phyloP scores from a whole-genome alignment of 1,140 invertebrate species.

The Paraescarpia echinospica region DNA sequence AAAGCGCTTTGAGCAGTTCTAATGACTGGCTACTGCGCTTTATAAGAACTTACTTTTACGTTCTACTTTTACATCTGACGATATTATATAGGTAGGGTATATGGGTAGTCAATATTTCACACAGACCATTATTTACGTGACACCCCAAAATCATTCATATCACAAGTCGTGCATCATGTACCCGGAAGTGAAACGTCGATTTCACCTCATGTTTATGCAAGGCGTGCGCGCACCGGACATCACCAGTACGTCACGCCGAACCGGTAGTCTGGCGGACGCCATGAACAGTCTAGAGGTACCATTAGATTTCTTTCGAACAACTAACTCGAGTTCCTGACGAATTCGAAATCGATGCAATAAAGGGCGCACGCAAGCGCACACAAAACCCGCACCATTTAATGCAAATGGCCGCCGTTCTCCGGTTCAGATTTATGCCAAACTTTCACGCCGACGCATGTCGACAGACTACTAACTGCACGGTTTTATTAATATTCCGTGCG shows the following conservation, averaged over 20 bases:
- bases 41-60: too few species aligned
- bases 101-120: background rate
- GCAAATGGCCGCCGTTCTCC: background rate
- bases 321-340: background rate
- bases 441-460: background rate
- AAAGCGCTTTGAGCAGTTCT: too few species aligned
- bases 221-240: background rate
- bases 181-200: background rate
- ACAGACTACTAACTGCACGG: background rate
- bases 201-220: background rate
- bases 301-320: background rate
- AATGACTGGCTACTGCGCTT: too few species aligned
- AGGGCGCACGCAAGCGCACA: background rate
- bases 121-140: background rate
- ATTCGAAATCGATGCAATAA: background rate
- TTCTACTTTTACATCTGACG: too few species aligned
- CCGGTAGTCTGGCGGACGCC: background rate
- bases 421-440: background rate
- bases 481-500: conserved; percentile 6
- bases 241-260: background rate
- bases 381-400: background rate
- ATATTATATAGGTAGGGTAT: too few species aligned
- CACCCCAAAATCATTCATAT: background rate
- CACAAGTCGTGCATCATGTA: background rate
- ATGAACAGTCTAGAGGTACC: background rate